Evolutionary conservation across 2,113 vertebrate genomes (phyloP).

Genomic region (Alosa alosa): DNA sequence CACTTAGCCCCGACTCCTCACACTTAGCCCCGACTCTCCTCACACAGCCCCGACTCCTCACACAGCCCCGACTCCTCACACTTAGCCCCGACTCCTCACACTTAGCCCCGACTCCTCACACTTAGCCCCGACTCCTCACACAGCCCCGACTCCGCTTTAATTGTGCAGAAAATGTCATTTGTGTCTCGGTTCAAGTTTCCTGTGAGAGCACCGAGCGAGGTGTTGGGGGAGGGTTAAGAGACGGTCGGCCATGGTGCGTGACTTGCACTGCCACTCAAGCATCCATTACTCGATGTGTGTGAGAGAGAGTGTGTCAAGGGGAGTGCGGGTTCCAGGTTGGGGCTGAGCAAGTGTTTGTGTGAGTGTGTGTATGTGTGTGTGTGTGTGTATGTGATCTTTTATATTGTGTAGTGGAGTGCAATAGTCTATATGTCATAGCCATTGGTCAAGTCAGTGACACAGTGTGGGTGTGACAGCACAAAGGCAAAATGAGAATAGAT

Average conservation of each 20-base stretch:
- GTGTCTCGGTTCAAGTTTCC: slow-evolving; percentile 74
- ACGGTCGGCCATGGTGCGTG: slow-evolving; percentile 67
- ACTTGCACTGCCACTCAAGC: slow-evolving; percentile 69
- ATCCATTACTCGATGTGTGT: slow-evolving; percentile 41
- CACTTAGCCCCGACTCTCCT: too few relatives aligned
- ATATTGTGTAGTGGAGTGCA: neutral
- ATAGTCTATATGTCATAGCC: neutral
- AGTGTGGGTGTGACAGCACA: neutral
- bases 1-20: too few relatives aligned
- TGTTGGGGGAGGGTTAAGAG: too few relatives aligned
- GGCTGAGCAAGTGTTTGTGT: neutral
- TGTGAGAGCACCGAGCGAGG: slow-evolving; percentile 57
- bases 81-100: too few relatives aligned
- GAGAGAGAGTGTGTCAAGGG: slow-evolving; percentile 34
- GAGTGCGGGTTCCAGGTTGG: slow-evolving; percentile 24
- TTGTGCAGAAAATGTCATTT: slow-evolving; percentile 83
- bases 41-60: slow-evolving; percentile 69
- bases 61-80: slow-evolving; percentile 69
- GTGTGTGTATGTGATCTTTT: neutral
- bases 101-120: too few relatives aligned
- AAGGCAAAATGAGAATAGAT: neutral
- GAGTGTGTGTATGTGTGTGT: neutral
- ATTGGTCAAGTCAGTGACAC: neutral
- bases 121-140: slow-evolving; percentile 69
- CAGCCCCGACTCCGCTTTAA: slow-evolving; percentile 73